These are phyloP conservation scores for Congeria kusceri DNA, from an alignment of 2,888 invertebrate species.

Conservation along the genomic window DNA sequence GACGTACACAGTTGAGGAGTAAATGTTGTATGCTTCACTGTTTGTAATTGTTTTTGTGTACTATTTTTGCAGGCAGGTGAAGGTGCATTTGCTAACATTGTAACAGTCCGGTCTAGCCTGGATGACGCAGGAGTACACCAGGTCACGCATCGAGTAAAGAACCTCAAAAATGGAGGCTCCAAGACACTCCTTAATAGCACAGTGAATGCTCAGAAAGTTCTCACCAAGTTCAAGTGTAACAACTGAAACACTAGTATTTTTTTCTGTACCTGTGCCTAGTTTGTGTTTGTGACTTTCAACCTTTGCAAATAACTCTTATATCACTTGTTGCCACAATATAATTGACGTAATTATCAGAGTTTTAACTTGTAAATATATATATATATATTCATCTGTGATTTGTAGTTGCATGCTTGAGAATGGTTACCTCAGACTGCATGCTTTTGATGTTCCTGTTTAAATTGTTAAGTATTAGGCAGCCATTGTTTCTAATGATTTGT, in stretches of 20 bases:
- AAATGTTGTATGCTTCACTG: background rate
- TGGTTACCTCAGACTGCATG: too few relatives aligned
- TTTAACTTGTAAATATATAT: too few relatives aligned
- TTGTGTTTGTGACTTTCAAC: too few relatives aligned
- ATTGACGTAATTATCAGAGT: background rate
- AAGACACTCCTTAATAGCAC: slow-evolving; percentile 46
- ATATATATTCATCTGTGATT: too few relatives aligned
- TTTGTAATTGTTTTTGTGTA: background rate
- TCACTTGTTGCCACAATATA: too few relatives aligned
- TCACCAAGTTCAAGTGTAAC: slow-evolving; percentile 33
- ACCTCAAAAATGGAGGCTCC: slow-evolving; percentile 56
- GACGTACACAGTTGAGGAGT: too few relatives aligned
- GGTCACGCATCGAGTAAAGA: slow-evolving; percentile 57
- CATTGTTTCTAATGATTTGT: too few relatives aligned
- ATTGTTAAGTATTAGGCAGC: too few relatives aligned
- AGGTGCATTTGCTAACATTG: slow-evolving; percentile 53
- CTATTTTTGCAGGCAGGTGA: slow-evolving; percentile 30
- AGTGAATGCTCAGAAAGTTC: slow-evolving; percentile 49
- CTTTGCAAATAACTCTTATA: too few relatives aligned
- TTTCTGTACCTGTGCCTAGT: too few relatives aligned
- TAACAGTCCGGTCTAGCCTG: slow-evolving; percentile 53
- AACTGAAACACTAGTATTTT: background rate
- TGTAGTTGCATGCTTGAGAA: too few relatives aligned
- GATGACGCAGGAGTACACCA: slow-evolving; percentile 50
- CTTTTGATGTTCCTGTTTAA: too few relatives aligned